Conservation (phyloP, 1,140 invertebrate genomes). For the Akabosia matsudoensis region DNA sequence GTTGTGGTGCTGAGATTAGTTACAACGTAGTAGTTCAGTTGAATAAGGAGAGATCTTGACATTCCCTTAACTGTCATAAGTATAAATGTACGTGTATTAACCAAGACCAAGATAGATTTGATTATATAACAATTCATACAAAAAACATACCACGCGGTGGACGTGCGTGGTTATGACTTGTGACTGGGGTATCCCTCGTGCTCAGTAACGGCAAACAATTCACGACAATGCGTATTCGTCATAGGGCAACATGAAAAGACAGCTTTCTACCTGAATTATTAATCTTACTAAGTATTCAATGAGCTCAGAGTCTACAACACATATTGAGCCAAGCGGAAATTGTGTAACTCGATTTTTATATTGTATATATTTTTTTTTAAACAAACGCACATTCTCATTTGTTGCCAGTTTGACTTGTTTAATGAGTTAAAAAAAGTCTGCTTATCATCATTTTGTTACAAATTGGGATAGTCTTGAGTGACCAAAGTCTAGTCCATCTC, state of each 20-base stretch:
- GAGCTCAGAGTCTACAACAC: not conserved
- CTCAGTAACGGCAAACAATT: no score
- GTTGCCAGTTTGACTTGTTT: no score
- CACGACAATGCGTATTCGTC: not conserved
- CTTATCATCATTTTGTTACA: constrained; percentile 8
- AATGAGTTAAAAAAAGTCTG: not conserved
- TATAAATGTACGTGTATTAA: no score
- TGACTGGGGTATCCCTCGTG: no score
- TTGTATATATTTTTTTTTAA: not conserved
- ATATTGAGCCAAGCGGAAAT: not conserved
- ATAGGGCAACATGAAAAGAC: not conserved
- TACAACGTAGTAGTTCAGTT: no score
- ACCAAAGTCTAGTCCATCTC: not conserved
- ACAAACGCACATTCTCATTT: not conserved
- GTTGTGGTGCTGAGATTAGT: no score
- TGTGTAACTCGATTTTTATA: not conserved
- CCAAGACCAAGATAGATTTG: no score
- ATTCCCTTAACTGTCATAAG: not conserved
- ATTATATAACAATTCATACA: no score
- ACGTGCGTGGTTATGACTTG: no score
- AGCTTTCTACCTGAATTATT: constrained; percentile 13
- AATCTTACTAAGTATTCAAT: not conserved
- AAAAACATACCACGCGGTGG: no score
- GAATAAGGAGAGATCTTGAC: constrained; percentile 7
- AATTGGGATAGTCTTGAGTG: not conserved